Evolutionary conservation across 2,888 invertebrate genomes (phyloP), one percentile per base, ranked within the genome.

Genomic region (Euphydryas editha): DNA sequence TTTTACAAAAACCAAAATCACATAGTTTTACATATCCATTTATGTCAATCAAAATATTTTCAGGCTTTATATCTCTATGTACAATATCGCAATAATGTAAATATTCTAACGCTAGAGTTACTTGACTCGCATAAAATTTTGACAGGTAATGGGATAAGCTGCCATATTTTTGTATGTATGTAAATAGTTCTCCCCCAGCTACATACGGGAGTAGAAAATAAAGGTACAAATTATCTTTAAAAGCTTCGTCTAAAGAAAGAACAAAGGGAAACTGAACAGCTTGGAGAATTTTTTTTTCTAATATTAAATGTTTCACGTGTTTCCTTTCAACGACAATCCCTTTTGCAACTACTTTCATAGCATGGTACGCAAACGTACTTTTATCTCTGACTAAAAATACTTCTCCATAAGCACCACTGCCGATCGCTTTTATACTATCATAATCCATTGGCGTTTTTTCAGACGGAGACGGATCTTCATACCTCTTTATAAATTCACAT

Each of bases 1-100:
- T 89, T 88, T 99, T 99, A 76, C 98, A 97, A 88, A 99, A 99
- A 30, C 99, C 99, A 83, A 99, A 98, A 87, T 99, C 99, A 2
- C 98, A 97, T 62, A 99, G 93, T 93, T 97, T 95, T 2, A 96
- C 85, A 78, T 97, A 98, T 0, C 98, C 98, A 20, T 90, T 93
- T 70, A 87, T 84, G 80, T 97, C 97, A 57, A 98, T 94, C 72
- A 98, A 92, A 68, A 98, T 95, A 85, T 98, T 98, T 87, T 98
- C 98, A 0, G 98, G 98, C 82, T 98, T 98, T 68, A 98, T 88
- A 85, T 98, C 98, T 42, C 99, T 94, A 84, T 99, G 98, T 24
- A 98, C 94, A 67, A 99, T 90, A 78, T 97, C 96, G 81, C 98
- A 95, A 77, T 94, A 94, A 86, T 99, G 99, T 70, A 99, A 90